Evolutionary conservation across 2,888 invertebrate genomes (phyloP), one percentile per base, ranked within the genome.

Genomic region (Caenorhabditis sp.): DNA sequence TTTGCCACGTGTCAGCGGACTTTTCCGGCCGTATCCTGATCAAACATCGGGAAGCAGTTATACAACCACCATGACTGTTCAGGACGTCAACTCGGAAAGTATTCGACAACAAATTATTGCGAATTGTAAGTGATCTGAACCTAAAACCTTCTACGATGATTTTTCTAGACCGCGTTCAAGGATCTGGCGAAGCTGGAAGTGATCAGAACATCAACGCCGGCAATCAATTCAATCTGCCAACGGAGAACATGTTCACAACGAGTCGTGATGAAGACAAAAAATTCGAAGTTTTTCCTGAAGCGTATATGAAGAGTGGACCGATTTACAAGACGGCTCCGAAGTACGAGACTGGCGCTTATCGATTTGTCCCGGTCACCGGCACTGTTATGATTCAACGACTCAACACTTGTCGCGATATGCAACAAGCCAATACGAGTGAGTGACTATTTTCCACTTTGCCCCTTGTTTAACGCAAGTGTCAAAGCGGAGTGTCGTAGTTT

Each of bases 21-120:
- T 86, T n/a, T 77, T 85, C 70, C 78, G 86, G 8, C 86, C 86
- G n/a, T 86, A 84, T 83, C 86, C 86, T n/a, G 86, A 86, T 59
- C 83, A 84, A 63, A 73, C 82, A 17, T 77, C 81, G 10, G 79
- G 77, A 21, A 72, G n/a, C n/a, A n/a, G 80, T 24, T 79, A 81
- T 57, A 53, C 79, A 58, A 69, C 74, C 24, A 79, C 78, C 8
- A 58, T 86, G 23, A 83, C 82, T 24, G 55, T 82, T 24, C 75
- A 82, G 37, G 86, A 86, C 68, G 85, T 87, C 54, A 87, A 87
- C 55, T 78, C 83, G 23, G 86, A 86, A 37, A 69, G 75, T 8
- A 79, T 82, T 54, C 71, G 85, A 26, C 84, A 85, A 58, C 86
- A 87, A 63, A 83, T 86, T 49, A 84, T 86, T 27, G 76, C 77